Base-by-base conservation (phyloP, 2,888 invertebrate genomes). In the Conomelus anceps region DNA sequence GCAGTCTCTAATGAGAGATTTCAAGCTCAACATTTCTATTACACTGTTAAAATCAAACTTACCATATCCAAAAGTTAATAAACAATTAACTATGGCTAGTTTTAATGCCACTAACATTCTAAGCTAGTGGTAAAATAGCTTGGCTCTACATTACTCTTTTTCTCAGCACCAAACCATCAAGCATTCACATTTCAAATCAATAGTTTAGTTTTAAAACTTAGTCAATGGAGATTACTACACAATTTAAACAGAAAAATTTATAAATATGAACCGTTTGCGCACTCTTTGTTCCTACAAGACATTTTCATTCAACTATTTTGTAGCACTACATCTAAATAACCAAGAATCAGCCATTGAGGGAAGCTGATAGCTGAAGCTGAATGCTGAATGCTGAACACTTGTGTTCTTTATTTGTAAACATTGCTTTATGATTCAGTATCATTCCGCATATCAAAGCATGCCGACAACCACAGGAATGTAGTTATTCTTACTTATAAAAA, bases 51-150 rank as follows among this genome's bases (percentile, higher is more conserved):
- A 6, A 26, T 86, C 24, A 88, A 22, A 41, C 88, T 88, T 41
- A 88, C 88, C 88, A 63, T 88, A 63, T 88, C 41, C 88, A 88
- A 17, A 88, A 63, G 88, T 88, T 88, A 88, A 63, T 23, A 34
- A 41, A 41, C 41, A 88, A 63, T 63, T 88, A 23, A 88, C 63
- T 88, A 88, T 41, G 88, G 88, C 88, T 41, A 88, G n/a, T n/a
- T 63, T 63, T n/a, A 63, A 88, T 63, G 88, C 88, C 88, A 88
- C 88, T 88, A 88, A 24, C 88, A 88, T 88, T 88, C 88, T 88
- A n/a, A n/a, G n/a, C n/a, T n/a, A 88, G 85, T 26, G 88, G 85
- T 85, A 88, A 85, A 85, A 26, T 26, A 88, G 29, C 20, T 85
- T 88, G 20, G 22, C 85, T 88, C 88, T 34, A 88, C 88, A 88